Percentiles rank a stretch among this genome's conserved stretches.
Evolutionary conservation across 2,113 vertebrate genomes (phyloP).

Genomic region (Taurulus bubalis): DNA sequence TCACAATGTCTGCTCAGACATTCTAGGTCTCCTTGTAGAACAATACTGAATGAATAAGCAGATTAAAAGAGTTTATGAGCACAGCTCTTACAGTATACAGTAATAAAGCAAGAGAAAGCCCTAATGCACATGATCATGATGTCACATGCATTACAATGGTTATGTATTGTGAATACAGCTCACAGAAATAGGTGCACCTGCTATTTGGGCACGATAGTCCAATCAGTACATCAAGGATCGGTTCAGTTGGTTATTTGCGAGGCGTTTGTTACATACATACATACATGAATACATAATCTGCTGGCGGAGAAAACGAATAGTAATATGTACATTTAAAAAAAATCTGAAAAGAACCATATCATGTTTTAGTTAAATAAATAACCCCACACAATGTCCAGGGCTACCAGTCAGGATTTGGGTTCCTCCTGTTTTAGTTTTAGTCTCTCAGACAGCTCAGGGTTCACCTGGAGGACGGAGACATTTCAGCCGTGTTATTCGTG

Average conservation of each 20-base stretch:
- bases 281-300: too few relatives aligned
- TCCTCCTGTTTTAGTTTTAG: background rate
- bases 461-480: background rate
- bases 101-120: background rate
- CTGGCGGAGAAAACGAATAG: background rate
- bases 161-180: background rate
- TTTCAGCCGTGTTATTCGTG: background rate
- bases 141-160: background rate
- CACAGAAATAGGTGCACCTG: background rate
- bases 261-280: too few relatives aligned
- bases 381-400: background rate
- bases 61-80: constrained; percentile 11
- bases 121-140: background rate
- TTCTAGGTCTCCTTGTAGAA: constrained; percentile 1
- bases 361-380: background rate
- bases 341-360: background rate
- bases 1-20: background rate
- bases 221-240: background rate
- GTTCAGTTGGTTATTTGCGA: background rate
- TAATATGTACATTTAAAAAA: background rate
- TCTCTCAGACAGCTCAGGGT: background rate
- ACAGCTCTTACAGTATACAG: background rate
- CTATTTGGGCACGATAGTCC: background rate
- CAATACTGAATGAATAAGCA: constrained; percentile 19
- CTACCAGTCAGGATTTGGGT: background rate